Evolutionary conservation across 1,140 invertebrate species (phyloP), one percentile per base, ranked within the genome.

Genomic region (Aleiodes sp.): DNA sequence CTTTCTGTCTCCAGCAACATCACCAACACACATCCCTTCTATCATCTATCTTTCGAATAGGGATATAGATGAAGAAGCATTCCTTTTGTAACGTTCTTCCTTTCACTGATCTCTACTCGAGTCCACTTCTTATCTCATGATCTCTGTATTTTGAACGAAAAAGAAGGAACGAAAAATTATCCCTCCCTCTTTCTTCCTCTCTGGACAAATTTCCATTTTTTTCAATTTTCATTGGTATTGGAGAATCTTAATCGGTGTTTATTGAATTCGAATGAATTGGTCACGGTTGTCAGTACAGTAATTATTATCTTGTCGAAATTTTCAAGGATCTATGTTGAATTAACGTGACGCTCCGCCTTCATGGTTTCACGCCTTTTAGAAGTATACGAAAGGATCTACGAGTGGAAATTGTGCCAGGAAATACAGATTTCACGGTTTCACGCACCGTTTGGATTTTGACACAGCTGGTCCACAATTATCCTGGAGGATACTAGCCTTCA

Each of bases 351-450:
- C 70, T 73, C 76, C 78, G 79, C 75, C 82, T 77, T 83, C 75
- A 77, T 70, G 69, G 72, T 76, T 82, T 79, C 79, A 78, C 81
- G 79, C 76, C 78, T 77, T 74, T 78, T 77, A 68, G 75, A 75
- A 24, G 29, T 71, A 26, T 75, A 74, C 73, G 60, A n/a, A n/a
- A n/a, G 74, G 79, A 80, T 82, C 76, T 75, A 73, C 74, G 73
- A 73, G n/a, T n/a, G 72, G 65, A 78, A 82, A 82, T 80, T 84
- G 79, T 78, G 73, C 79, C 72, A 74, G 73, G 73, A 82, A 84
- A 84, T 83, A 77, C 75, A 75, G 77, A 86, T 84, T 86, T 84
- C 76, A 79, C 76, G 81, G 80, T 65, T 70, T 3, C 14, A 26
- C 29, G 37, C 28, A 52, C 21, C 12, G n/a, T n/a, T n/a, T n/a